Base-by-base conservation (phyloP, 2,888 invertebrate species). In the Ptilodon capucinus region DNA sequence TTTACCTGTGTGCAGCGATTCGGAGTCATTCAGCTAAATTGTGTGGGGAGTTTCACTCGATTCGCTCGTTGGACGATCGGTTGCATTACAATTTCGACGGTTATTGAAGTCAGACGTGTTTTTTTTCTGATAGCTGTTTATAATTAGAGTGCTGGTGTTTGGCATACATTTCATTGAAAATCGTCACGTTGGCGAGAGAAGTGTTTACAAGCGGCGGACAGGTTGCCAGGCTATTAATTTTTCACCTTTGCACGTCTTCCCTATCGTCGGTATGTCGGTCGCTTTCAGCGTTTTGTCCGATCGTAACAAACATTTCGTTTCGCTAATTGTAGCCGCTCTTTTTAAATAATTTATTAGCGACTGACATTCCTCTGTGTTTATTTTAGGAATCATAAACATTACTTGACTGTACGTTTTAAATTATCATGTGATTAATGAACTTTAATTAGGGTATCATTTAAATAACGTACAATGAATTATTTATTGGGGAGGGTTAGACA, bases 1-100 rank as follows among this genome's bases (percentile, higher is more conserved):
- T 88, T 87, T 86, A 87, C 86, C 86, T 88, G 85, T 74, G 74
- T 73, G 74, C 72, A 71, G 71, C 72, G 72, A 77, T 81, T 83
- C 64, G 64, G 70, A 76, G 76, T 78, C 71, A 79, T 65, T 69
- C 73, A 51, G 57, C 66, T 63, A 60, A 76, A 70, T 77, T 74
- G 66, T 65, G 59, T 66, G 71, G 67, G n/a, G 70, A 60, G 49
- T 47, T 51, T 50, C 51, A 48, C 52, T 48, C 42, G 59, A 44
- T 65, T 60, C 51, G 50, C 57, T 62, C 59, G 50, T 52, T 55
- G 57, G 66, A 57, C 60, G 57, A 71, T 72, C 57, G 51, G 64
- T 44, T 62, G 63, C 76, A 63, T 71, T 71, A 80, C 60, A 57
- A 77, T 80, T 81, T 74, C 63, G 77, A 51, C 72, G 76, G 72